Percentiles rank a stretch among this genome's conserved stretches.
Conservation (phyloP, 2,797 vertebrate species). For the Geotrypetes seraphini region DNA sequence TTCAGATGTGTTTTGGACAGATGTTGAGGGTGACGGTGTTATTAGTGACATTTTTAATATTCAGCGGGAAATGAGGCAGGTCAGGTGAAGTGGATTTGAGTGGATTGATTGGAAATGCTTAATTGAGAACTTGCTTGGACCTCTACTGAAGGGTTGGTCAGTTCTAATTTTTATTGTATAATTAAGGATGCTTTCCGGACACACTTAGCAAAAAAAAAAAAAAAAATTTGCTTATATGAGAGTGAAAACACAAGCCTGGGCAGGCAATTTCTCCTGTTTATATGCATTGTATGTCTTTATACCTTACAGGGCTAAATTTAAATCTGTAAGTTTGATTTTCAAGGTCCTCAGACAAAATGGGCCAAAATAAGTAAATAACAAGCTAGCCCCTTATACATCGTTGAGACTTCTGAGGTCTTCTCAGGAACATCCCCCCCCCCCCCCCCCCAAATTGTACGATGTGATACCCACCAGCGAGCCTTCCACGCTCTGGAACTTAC, state of each 20-base stretch:
- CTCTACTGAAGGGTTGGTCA: slow-evolving; percentile 11
- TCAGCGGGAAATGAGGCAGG: slow-evolving; percentile 9
- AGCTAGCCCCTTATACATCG: too few relatives aligned
- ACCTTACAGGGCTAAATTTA: too few relatives aligned
- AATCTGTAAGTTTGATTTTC: too few relatives aligned
- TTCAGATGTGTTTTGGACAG: slow-evolving; percentile 26
- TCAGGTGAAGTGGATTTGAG: slow-evolving; percentile 19
- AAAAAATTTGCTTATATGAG: slow-evolving; percentile 12
- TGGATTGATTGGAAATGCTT: slow-evolving; percentile 21
- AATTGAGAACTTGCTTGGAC: slow-evolving; percentile 28
- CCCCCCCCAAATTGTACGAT: too few relatives aligned
- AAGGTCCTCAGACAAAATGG: too few relatives aligned
- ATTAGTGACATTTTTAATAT: slow-evolving; percentile 38
- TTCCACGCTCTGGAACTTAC: too few relatives aligned
- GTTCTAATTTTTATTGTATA: slow-evolving; percentile 11
- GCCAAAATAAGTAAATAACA: too few relatives aligned
- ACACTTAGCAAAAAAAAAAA: slow-evolving; percentile 22
- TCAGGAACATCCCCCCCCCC: too few relatives aligned
- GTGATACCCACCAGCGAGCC: too few relatives aligned
- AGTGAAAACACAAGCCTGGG: background rate
- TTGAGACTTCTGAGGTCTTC: too few relatives aligned
- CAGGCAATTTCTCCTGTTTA: background rate
- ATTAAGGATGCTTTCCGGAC: slow-evolving; percentile 19
- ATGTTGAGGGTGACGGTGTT: slow-evolving; percentile 24
- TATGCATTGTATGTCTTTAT: too few relatives aligned